phyloP scores from a whole-genome alignment of 1,140 invertebrate species.

The Heliconius nattereri region DNA sequence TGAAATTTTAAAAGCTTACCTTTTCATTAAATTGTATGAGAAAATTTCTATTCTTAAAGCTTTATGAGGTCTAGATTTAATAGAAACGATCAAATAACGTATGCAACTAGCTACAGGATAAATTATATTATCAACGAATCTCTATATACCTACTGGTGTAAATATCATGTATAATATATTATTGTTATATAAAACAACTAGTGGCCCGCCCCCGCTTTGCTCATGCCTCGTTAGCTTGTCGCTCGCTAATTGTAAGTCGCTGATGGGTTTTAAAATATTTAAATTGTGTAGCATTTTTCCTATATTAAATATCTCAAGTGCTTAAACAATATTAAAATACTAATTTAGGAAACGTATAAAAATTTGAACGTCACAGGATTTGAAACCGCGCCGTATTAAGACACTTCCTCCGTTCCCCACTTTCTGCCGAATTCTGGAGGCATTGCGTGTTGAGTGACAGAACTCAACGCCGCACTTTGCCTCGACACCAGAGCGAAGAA shows the following conservation, averaged over 20 bases:
- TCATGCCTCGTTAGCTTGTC: not conserved
- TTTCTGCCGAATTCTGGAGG: too few species aligned
- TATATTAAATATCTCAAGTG: not conserved
- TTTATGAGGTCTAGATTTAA: not conserved
- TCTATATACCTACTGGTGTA: not conserved
- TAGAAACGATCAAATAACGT: not conserved
- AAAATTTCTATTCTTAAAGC: not conserved
- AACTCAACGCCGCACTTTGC: too few species aligned
- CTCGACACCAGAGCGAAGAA: too few species aligned
- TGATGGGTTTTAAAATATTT: not conserved
- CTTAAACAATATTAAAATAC: not conserved
- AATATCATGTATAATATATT: not conserved
- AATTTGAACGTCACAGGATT: too few species aligned
- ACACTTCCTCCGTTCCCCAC: too few species aligned
- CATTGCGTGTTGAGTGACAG: too few species aligned
- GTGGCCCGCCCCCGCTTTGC: not conserved
- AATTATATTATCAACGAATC: not conserved
- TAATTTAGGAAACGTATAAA: not conserved
- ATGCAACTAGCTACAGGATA: not conserved
- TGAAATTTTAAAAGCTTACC: not conserved
- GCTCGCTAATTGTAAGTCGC: constrained; percentile 4
- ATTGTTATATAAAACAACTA: not conserved
- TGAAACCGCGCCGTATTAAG: too few species aligned
- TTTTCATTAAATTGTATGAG: not conserved
- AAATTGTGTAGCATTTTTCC: not conserved